Evolutionary conservation across 1,140 invertebrate genomes (phyloP).

Genomic region (Leucophenga varia): DNA sequence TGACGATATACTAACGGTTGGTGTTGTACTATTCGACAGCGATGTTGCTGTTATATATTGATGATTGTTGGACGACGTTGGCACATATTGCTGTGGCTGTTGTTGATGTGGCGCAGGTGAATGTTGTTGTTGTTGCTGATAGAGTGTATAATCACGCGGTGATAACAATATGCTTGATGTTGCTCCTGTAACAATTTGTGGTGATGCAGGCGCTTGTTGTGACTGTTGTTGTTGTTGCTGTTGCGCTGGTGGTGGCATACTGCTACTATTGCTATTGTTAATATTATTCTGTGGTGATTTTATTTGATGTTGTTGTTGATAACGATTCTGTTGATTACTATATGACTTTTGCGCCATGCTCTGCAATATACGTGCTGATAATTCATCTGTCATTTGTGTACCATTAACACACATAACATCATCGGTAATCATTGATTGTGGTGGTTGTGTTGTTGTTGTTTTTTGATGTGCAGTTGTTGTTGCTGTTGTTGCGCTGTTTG

Average conservation of each 20-base stretch:
- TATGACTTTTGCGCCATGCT: slow-evolving; percentile 53
- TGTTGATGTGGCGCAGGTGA: not conserved
- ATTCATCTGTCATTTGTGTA: slow-evolving; percentile 54
- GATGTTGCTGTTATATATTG: slow-evolving; percentile 15
- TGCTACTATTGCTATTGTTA: slow-evolving; percentile 25
- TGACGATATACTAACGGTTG: slow-evolving; percentile 41
- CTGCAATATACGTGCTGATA: slow-evolving; percentile 50
- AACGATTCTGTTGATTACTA: slow-evolving; percentile 56
- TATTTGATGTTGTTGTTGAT: slow-evolving; percentile 34
- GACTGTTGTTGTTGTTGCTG: slow-evolving; percentile 28
- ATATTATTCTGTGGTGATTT: slow-evolving; percentile 35
- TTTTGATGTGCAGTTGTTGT: slow-evolving; percentile 9
- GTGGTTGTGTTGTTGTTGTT: slow-evolving; percentile 19
- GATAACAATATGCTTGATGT: slow-evolving; percentile 17
- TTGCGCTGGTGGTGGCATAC: slow-evolving; percentile 15
- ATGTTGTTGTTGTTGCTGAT: slow-evolving; percentile 20
- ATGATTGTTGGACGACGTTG: slow-evolving; percentile 27
- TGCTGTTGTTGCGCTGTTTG: slow-evolving; percentile 23
- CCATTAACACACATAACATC: slow-evolving; percentile 54
- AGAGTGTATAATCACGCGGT: slow-evolving; percentile 17
- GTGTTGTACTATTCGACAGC: slow-evolving; percentile 17
- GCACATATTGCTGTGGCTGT: slow-evolving; percentile 19
- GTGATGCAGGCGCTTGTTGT: slow-evolving; percentile 34
- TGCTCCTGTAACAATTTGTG: slow-evolving; percentile 36
- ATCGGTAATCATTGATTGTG: slow-evolving; percentile 32